phyloP scores from a whole-genome alignment of 2,888 invertebrate genomes.

The Perizoma flavofasciatum region DNA sequence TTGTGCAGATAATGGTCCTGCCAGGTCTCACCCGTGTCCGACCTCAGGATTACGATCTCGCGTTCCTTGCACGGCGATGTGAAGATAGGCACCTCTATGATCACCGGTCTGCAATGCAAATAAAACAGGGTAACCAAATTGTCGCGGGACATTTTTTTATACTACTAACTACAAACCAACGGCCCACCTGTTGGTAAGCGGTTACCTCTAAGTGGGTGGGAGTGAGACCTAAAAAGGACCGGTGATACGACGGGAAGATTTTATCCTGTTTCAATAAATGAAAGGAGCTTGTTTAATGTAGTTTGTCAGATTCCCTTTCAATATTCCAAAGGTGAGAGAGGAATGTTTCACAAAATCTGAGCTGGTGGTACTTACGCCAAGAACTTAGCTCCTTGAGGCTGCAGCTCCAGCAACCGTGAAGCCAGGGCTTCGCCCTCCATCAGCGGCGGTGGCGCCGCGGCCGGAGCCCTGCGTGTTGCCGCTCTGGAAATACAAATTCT shows the following conservation, averaged over 20 bases:
- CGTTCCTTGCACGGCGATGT: constrained; percentile 97
- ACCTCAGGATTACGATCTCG: constrained; percentile 97
- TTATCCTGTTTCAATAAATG: too few relatives aligned
- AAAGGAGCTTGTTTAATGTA: too few relatives aligned
- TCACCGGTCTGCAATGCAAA: constrained; percentile 88
- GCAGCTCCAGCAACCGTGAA: constrained; percentile 96
- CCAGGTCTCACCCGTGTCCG: constrained; percentile 99
- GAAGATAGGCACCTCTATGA: constrained; percentile 98
- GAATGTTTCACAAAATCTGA: too few relatives aligned
- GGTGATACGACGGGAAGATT: too few relatives aligned
- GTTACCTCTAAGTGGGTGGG: too few relatives aligned
- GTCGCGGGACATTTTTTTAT: background rate
- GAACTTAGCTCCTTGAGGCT: constrained; percentile 98
- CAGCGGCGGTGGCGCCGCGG: constrained; percentile 94
- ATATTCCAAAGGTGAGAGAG: too few relatives aligned
- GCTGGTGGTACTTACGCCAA: constrained; percentile 89
- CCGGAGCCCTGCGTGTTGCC: constrained; percentile 73
- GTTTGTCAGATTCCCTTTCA: too few relatives aligned
- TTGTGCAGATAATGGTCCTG: constrained; percentile 92
- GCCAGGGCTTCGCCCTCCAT: constrained; percentile 99
- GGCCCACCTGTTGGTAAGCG: too few relatives aligned
- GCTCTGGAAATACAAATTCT: constrained; percentile 53
- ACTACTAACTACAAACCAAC: too few relatives aligned
- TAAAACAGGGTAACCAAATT: background rate
- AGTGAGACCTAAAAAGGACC: too few relatives aligned